Conservation (phyloP, 2,888 invertebrate species). For the Eustalomyia histrio region DNA sequence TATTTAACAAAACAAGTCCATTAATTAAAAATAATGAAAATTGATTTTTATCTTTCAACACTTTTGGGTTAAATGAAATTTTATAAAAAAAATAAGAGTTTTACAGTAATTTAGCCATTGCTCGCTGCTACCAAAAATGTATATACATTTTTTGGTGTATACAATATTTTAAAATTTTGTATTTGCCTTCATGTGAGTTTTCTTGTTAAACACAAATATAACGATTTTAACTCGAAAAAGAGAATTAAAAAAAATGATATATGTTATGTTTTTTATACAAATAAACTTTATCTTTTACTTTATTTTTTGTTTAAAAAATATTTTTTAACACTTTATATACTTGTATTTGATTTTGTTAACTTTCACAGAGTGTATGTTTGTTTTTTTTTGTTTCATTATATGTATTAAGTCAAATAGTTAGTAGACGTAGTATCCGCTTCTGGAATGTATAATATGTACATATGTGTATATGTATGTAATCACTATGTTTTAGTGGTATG, state of each 20-base stretch:
- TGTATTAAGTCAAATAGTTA: conserved; percentile 46
- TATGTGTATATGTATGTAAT: background rate
- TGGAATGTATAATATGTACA: background rate
- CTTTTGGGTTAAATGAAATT: no score
- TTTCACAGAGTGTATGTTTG: conserved; percentile 26
- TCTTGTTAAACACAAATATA: conserved; percentile 44
- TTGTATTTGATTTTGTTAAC: conserved; percentile 47
- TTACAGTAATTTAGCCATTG: no score
- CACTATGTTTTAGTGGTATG: background rate
- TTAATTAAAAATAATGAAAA: no score
- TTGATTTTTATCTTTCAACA: no score
- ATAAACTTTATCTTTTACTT: conserved; percentile 19
- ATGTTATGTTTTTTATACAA: background rate
- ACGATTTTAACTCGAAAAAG: conserved; percentile 11
- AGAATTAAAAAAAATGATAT: background rate
- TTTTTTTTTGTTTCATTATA: conserved; percentile 19
- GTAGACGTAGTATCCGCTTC: background rate
- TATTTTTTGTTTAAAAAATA: conserved; percentile 35
- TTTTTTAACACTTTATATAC: conserved; percentile 49
- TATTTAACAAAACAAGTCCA: no score
- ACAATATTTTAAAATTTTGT: no score
- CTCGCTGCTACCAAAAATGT: no score
- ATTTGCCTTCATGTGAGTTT: background rate
- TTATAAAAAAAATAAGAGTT: no score
- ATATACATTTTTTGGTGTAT: no score